Percentiles rank a stretch among this genome's conserved stretches.
Evolutionary conservation across 2,888 invertebrate species (phyloP).

Genomic region (Macrophya alboannulata): DNA sequence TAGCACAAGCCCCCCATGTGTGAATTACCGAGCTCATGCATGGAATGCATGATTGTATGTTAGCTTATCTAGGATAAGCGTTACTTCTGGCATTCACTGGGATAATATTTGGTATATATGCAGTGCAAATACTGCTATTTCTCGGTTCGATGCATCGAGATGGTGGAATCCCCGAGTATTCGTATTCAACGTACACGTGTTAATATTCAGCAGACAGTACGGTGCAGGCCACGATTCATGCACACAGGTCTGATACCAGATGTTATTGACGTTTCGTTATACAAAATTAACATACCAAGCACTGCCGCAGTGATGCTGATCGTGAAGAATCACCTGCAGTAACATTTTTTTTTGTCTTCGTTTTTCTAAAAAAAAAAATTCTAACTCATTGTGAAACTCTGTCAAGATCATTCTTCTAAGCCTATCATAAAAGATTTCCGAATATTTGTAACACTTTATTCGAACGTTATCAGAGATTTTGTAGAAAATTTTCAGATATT

Average conservation of each 20-base stretch:
- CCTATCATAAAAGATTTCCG: background rate
- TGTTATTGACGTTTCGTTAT: constrained; percentile 50
- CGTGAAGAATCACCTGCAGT: background rate
- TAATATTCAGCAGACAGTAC: constrained; percentile 54
- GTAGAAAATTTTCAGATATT: background rate
- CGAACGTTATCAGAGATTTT: background rate
- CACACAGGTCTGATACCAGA: constrained; percentile 34
- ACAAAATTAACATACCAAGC: constrained; percentile 8
- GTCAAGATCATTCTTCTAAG: no score
- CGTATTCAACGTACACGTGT: constrained; percentile 50
- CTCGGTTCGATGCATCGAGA: constrained; percentile 53
- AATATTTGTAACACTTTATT: no score
- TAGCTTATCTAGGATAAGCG: constrained; percentile 46
- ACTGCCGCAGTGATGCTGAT: background rate
- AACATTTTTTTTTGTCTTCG: background rate
- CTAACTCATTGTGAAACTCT: no score
- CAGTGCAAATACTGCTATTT: constrained; percentile 48
- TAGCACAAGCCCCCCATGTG: constrained; percentile 30
- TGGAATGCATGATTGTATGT: constrained; percentile 46
- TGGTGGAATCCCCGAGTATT: constrained; percentile 3
- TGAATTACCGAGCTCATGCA: constrained; percentile 40
- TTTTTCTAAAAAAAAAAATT: no score
- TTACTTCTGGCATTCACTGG: constrained; percentile 44
- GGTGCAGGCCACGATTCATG: constrained; percentile 33
- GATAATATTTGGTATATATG: constrained; percentile 48